Base-by-base conservation (phyloP, 1,140 invertebrate species). In the Drosophila kohkoa region DNA sequence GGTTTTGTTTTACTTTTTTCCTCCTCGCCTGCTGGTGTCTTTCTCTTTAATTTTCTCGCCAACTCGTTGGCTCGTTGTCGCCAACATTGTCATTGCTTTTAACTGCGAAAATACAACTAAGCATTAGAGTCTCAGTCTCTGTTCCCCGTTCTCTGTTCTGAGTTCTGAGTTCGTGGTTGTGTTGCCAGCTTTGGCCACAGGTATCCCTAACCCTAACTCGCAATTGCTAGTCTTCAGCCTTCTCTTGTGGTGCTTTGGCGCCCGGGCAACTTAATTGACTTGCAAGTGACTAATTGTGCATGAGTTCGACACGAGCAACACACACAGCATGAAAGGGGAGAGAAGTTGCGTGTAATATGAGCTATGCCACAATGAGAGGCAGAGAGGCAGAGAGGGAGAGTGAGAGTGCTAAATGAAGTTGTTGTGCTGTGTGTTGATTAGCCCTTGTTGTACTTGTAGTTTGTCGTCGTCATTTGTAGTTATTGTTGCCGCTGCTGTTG, bases 241-340 rank as follows among this genome's bases (percentile, higher is more conserved):
- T 89, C 69, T 89, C 81, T 85, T 88, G 83, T 72, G 83, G 85
- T 64, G 38, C 11, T 49, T 71, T 81, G 69, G 64, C 67, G 75
- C 77, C 85, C 20, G 20, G 81, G 75, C 55, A 85, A 89, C 81
- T 81, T 88, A 88, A 88, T 88, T 88, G 85, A 89, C 85, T 89
- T 88, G 81, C 85, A 88, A 89, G 86, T 90, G 85, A 88, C 85
- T 89, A 88, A 88, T 88, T 88, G 85, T 85, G 85, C 85, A 85
- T 88, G 85, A 88, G 83, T 81, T 83, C 83, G 82, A 88, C 82
- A 82, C 67, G 82, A 66, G 43, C 60, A 32, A 38, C 62, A 7
- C 62, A 7, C 35, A 11, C 4, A 8, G 1, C 0, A 16, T 38
- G 32, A 68, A 30, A 41, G 35, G 25, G 13, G 46, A 55, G 8